phyloP scores from a whole-genome alignment of 2,888 invertebrate species.

The Cinara cedri region DNA sequence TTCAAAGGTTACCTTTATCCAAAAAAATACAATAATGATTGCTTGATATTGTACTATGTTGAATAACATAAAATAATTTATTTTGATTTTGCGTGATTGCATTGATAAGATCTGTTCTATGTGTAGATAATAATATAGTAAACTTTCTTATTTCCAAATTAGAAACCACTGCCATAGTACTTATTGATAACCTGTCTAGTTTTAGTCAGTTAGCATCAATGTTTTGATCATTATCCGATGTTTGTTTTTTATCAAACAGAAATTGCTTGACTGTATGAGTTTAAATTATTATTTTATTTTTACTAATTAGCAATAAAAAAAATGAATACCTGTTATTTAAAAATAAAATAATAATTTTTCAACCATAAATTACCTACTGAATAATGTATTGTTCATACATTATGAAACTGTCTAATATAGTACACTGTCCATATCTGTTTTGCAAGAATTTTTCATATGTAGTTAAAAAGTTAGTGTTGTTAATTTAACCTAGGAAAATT shows the following conservation, averaged over 20 bases:
- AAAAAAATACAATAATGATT: slow-evolving; percentile 30
- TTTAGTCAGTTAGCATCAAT: background rate
- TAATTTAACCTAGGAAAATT: too few species aligned
- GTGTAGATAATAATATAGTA: slow-evolving; percentile 10
- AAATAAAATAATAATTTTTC: too few species aligned
- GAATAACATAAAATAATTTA: background rate
- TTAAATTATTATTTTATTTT: too few species aligned
- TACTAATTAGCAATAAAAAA: too few species aligned
- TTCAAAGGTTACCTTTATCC: slow-evolving; percentile 53
- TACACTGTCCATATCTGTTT: background rate
- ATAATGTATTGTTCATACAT: background rate
- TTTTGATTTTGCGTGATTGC: slow-evolving; percentile 12
- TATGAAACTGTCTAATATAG: background rate
- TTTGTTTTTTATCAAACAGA: too few species aligned
- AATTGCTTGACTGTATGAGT: background rate
- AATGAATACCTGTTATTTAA: too few species aligned
- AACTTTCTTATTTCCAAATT: background rate
- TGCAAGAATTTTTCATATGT: background rate
- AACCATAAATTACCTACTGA: too few species aligned
- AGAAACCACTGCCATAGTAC: background rate
- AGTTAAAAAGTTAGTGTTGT: background rate
- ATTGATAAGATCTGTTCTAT: background rate
- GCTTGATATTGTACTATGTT: slow-evolving; percentile 31
- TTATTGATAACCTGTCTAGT: background rate
- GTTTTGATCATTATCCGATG: too few species aligned